Conservation (phyloP, 92 coral and sea anemone genomes). For the Umimayanthus chanpuru region DNA sequence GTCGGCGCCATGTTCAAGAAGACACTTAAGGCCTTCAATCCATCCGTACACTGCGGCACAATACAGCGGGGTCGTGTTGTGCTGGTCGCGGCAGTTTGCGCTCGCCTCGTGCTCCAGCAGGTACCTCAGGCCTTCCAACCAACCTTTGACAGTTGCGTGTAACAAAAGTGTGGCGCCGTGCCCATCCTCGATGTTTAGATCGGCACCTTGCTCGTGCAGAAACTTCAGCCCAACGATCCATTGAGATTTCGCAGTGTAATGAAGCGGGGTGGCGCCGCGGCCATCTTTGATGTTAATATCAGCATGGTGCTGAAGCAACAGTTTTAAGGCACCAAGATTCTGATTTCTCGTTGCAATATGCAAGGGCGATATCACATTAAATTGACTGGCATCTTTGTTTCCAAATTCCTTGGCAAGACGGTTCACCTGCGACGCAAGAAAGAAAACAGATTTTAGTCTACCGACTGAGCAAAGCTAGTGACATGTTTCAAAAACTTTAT, state of each 20-base stretch:
- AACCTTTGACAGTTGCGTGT: slow-evolving; percentile 37
- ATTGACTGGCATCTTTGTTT: slow-evolving; percentile 42
- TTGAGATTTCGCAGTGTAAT: slow-evolving; percentile 42
- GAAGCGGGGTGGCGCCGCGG: slow-evolving; percentile 45
- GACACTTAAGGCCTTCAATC: slow-evolving; percentile 38
- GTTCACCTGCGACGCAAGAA: neutral
- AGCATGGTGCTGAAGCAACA: slow-evolving; percentile 20
- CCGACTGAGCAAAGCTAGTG: no score
- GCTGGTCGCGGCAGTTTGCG: slow-evolving; percentile 39
- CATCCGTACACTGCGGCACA: slow-evolving; percentile 44
- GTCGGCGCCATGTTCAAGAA: slow-evolving; percentile 37
- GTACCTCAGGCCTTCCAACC: slow-evolving; percentile 31
- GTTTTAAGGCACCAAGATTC: slow-evolving; percentile 19
- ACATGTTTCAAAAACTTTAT: no score
- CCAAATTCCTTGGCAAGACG: slow-evolving; percentile 46
- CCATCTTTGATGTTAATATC: slow-evolving; percentile 41
- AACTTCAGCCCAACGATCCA: slow-evolving; percentile 38
- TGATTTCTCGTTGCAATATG: slow-evolving; percentile 44
- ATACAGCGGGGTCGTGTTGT: slow-evolving; percentile 42
- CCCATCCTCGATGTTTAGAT: slow-evolving; percentile 23
- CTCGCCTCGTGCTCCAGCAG: slow-evolving; percentile 29
- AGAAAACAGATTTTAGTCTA: neutral
- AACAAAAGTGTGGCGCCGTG: slow-evolving; percentile 41
- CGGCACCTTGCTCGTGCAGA: slow-evolving; percentile 30
- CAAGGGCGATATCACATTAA: slow-evolving; percentile 39